Evolutionary conservation across 2,797 vertebrate species (phyloP).

Genomic region (Cuniculus paca): DNA sequence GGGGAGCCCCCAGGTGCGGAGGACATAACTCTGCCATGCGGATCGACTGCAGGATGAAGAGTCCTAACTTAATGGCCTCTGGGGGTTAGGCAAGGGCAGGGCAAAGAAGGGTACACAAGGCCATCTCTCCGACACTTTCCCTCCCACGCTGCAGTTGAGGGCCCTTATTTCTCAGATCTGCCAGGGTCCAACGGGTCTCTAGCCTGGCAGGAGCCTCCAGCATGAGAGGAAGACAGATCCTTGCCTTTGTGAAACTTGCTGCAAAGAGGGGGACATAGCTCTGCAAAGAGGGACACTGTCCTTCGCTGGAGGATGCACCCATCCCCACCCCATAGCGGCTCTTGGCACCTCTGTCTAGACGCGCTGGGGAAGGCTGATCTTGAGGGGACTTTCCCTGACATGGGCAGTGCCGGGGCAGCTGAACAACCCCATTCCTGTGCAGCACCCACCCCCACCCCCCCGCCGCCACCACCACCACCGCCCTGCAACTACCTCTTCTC

Average conservation of each 20-base stretch:
- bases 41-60: background rate
- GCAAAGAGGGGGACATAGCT: background rate
- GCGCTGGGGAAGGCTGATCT: background rate
- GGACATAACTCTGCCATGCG: background rate
- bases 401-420: background rate
- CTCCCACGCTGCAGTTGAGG: background rate
- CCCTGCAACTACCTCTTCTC: too few relatives aligned
- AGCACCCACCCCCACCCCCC: too few relatives aligned
- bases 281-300: background rate
- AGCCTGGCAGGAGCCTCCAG: background rate
- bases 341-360: background rate
- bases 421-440: conserved; percentile 15
- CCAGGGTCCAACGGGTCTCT: background rate
- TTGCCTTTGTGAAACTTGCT: background rate
- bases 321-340: background rate
- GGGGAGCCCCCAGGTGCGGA: background rate
- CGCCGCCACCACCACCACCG: too few relatives aligned
- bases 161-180: background rate
- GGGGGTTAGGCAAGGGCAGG: background rate
- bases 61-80: background rate
- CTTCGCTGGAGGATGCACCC: background rate
- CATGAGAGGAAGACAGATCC: background rate
- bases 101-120: background rate
- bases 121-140: background rate
- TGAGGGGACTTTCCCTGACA: background rate